phyloP scores from a whole-genome alignment of 2,797 vertebrate genomes.

The Lepilemur septentrionalis region DNA sequence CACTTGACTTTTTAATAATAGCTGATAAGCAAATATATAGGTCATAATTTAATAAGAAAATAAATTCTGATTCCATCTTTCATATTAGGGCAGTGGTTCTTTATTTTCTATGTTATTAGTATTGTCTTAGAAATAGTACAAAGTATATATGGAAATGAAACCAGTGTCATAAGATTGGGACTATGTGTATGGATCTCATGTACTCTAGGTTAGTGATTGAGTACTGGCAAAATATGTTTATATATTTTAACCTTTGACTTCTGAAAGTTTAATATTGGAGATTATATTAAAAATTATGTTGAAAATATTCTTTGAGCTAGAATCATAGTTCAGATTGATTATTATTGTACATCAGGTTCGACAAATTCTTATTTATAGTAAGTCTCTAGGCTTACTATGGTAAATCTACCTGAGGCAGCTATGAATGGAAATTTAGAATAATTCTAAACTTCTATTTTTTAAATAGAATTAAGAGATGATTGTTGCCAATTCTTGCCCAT shows the following conservation, averaged over 20 bases:
- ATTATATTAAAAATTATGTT: neutral
- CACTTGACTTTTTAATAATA: conserved; percentile 3
- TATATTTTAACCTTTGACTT: neutral
- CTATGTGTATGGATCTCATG: neutral
- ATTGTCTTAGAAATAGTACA: neutral
- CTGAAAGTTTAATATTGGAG: neutral
- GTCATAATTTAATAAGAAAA: neutral
- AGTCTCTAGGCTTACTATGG: neutral
- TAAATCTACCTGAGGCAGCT: neutral
- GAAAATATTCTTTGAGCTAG: neutral
- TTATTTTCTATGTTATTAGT: neutral
- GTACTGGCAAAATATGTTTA: neutral
- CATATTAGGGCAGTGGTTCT: neutral
- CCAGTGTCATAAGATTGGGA: neutral
- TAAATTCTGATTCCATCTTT: neutral
- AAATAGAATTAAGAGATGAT: neutral
- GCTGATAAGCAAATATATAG: neutral
- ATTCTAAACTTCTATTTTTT: neutral
- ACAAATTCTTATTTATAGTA: neutral
- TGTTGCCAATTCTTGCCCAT: neutral
- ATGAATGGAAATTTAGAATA: neutral
- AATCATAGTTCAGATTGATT: neutral
- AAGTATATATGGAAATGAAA: neutral
- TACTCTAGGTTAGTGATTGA: neutral
- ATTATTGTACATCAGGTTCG: neutral